Conservation (phyloP, 2,888 invertebrate species). For the Corbicula japonica region DNA sequence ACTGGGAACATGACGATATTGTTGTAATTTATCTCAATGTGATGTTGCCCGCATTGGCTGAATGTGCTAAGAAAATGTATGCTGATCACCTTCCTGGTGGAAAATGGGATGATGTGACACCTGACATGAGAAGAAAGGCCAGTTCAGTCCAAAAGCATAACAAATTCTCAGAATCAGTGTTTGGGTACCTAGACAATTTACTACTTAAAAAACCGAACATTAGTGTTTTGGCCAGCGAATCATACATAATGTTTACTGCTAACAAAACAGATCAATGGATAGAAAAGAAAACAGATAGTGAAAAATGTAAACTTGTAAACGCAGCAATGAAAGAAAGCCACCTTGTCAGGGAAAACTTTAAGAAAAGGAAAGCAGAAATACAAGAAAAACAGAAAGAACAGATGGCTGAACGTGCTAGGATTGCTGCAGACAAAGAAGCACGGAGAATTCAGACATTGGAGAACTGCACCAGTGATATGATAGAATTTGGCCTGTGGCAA, state of each 20-base stretch:
- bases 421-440: conserved; percentile 31
- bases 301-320: conserved; percentile 22
- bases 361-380: conserved; percentile 27
- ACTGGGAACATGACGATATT: conserved; percentile 39
- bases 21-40: conserved; percentile 14
- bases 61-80: conserved; percentile 15
- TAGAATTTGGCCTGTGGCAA: conserved; percentile 58
- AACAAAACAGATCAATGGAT: conserved; percentile 53
- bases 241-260: conserved; percentile 33
- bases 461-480: conserved; percentile 41
- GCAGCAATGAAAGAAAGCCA: conserved; percentile 38
- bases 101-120: conserved; percentile 10
- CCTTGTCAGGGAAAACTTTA: conserved; percentile 28
- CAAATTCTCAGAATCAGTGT: conserved; percentile 21
- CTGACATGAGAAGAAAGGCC: conserved; percentile 26
- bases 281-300: conserved; percentile 39
- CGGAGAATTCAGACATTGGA: conserved; percentile 6
- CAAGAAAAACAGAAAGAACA: conserved; percentile 26
- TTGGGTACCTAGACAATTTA: too few species aligned
- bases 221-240: conserved; percentile 12
- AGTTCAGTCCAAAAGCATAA: conserved; percentile 33
- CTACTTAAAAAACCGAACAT: conserved; percentile 25
- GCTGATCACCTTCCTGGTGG: conserved; percentile 47
- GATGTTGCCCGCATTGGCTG: conserved; percentile 21
- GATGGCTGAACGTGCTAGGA: conserved; percentile 23